These are phyloP conservation scores for Etheostoma nigrum DNA, from an alignment of 2,797 vertebrate species.

Conservation along the genomic window DNA sequence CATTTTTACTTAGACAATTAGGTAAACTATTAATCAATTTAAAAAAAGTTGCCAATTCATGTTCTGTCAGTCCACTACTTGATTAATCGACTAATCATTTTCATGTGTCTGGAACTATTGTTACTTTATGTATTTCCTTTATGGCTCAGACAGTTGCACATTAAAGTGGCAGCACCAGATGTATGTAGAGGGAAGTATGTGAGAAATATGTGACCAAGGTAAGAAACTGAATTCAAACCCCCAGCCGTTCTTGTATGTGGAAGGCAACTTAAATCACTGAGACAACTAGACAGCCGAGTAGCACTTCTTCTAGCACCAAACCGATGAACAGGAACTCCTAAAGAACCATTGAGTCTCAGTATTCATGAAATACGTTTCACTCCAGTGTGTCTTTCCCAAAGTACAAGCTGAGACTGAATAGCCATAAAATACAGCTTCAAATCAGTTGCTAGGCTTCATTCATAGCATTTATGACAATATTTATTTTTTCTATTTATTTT, in stretches of 20 bases:
- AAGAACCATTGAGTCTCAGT: slow-evolving; percentile 24
- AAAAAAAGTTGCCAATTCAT: neutral
- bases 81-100: neutral
- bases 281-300: slow-evolving; percentile 22
- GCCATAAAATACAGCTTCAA: slow-evolving; percentile 29
- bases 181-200: slow-evolving; percentile 16
- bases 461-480: slow-evolving; percentile 45
- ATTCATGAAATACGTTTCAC: slow-evolving; percentile 39
- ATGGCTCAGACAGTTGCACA: neutral
- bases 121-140: neutral
- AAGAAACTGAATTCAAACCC: slow-evolving; percentile 23
- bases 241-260: neutral
- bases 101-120: slow-evolving; percentile 5
- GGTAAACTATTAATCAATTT: neutral
- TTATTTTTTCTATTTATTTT: slow-evolving; percentile 13
- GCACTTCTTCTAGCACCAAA: slow-evolving; percentile 23
- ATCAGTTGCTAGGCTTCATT: slow-evolving; percentile 15
- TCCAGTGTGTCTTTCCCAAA: neutral
- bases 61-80: neutral
- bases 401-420: neutral
- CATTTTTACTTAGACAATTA: neutral
- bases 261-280: slow-evolving; percentile 38
- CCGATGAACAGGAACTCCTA: slow-evolving; percentile 24
- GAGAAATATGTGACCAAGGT: slow-evolving; percentile 29
- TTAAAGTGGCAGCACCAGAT: slow-evolving; percentile 10